Conservation (phyloP, 2,888 invertebrate species). For the Polietes domitor region DNA sequence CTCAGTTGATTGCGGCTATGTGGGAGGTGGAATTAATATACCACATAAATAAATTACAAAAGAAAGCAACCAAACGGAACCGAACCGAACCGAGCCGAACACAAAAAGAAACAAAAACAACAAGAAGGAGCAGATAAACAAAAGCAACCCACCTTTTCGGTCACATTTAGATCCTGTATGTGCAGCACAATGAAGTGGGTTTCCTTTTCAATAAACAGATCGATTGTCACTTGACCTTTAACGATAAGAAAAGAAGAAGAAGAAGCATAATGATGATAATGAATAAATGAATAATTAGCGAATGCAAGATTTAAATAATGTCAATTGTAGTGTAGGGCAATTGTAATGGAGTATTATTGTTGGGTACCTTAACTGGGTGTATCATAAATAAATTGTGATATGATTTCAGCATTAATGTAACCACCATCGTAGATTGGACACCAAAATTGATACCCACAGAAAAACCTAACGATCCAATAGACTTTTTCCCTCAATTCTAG, state of each 20-base stretch:
- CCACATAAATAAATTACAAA: background rate
- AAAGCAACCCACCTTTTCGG: slow-evolving; percentile 85
- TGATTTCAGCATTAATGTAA: no score
- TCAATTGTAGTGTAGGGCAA: no score
- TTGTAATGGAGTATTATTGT: no score
- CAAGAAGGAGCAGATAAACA: slow-evolving; percentile 5
- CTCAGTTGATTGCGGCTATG: background rate
- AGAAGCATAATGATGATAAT: no score
- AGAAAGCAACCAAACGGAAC: background rate
- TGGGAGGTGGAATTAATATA: background rate
- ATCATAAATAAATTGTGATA: no score
- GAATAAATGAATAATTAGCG: no score
- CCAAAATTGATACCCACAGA: no score
- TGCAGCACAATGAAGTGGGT: slow-evolving; percentile 92
- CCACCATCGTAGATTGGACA: no score
- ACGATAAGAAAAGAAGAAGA: slow-evolving; percentile 13
- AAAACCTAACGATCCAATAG: no score
- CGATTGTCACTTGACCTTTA: slow-evolving; percentile 92
- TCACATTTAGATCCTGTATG: slow-evolving; percentile 92
- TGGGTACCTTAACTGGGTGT: no score
- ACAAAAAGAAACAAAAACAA: slow-evolving; percentile 45
- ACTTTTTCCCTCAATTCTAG: no score
- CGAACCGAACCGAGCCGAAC: slow-evolving; percentile 50
- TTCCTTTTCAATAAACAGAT: slow-evolving; percentile 91
- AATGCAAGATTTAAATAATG: no score